Percentiles rank a stretch among this genome's conserved stretches.
Conservation (phyloP, 2,888 invertebrate species). For the Agriopis aurantiaria region DNA sequence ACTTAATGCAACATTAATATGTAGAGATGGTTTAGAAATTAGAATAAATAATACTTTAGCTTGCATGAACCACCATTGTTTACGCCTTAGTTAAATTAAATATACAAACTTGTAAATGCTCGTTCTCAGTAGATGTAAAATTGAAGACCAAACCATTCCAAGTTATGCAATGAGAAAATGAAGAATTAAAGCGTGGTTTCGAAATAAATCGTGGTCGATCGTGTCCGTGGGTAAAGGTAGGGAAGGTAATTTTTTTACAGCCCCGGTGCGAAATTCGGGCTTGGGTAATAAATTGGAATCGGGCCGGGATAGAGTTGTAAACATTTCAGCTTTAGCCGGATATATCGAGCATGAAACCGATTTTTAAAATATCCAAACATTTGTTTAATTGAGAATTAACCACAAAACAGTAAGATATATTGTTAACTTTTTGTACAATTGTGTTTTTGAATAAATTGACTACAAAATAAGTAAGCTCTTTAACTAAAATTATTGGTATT, state of each 20-base stretch:
- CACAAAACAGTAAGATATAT: too few relatives aligned
- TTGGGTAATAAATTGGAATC: slow-evolving; percentile 28
- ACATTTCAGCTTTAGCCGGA: slow-evolving; percentile 3
- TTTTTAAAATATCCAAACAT: background rate
- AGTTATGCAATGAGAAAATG: background rate
- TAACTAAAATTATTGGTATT: too few relatives aligned
- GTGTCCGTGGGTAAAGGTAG: slow-evolving; percentile 7
- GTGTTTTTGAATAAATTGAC: too few relatives aligned
- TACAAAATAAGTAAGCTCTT: too few relatives aligned
- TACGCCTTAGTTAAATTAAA: too few relatives aligned
- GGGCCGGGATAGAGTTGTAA: slow-evolving; percentile 12
- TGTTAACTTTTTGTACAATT: too few relatives aligned
- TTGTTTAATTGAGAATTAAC: background rate
- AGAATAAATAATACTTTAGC: background rate
- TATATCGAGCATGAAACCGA: background rate
- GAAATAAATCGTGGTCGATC: slow-evolving; percentile 13
- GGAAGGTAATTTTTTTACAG: slow-evolving; percentile 23
- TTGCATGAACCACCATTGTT: background rate
- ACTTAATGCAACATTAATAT: background rate
- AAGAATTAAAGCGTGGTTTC: background rate
- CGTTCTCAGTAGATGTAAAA: background rate
- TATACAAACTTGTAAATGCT: background rate
- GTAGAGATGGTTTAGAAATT: background rate
- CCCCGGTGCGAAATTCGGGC: slow-evolving; percentile 12
- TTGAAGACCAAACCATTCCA: background rate